A percentile compares a stretch with the other conserved stretches of the same genome.
Evolutionary conservation across 2,888 invertebrate species (phyloP).

Genomic region (Doris montereyensis): DNA sequence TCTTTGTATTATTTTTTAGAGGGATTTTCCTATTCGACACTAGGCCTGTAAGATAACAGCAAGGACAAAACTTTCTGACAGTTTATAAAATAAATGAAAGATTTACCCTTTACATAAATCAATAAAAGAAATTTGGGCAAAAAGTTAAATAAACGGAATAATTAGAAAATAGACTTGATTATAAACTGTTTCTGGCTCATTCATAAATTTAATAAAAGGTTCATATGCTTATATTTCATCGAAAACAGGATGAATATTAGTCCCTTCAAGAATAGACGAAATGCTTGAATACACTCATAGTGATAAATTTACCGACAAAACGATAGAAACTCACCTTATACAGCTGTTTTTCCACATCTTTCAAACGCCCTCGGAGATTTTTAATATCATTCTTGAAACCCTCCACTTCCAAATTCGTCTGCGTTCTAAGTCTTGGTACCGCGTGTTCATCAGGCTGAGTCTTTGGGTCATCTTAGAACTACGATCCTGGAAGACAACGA

Average conservation of each 20-base stretch:
- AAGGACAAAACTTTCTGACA: too few species aligned
- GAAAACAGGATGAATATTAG: not conserved
- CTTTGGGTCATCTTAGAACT: conserved; percentile 72
- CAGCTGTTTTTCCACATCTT: conserved; percentile 72
- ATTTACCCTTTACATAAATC: too few species aligned
- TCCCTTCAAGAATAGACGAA: not conserved
- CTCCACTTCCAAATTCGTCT: conserved; percentile 73
- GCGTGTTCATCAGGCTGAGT: conserved; percentile 70
- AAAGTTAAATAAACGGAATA: too few species aligned
- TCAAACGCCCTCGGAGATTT: conserved; percentile 69
- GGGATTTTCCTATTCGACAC: too few species aligned
- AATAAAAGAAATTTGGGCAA: too few species aligned
- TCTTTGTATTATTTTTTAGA: too few species aligned
- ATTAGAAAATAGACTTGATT: too few species aligned
- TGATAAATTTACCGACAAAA: not conserved
- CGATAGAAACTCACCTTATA: conserved; percentile 64
- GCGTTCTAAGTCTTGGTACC: conserved; percentile 72
- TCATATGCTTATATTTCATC: not conserved
- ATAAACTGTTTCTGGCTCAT: too few species aligned
- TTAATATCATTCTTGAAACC: conserved; percentile 74
- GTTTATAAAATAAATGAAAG: too few species aligned
- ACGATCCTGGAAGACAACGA: conserved; percentile 68
- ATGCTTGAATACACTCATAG: not conserved
- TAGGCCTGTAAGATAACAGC: too few species aligned
- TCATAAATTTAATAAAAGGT: not conserved